Conservation (phyloP, 2,113 vertebrate species). For the Chaenocephalus aceratus region DNA sequence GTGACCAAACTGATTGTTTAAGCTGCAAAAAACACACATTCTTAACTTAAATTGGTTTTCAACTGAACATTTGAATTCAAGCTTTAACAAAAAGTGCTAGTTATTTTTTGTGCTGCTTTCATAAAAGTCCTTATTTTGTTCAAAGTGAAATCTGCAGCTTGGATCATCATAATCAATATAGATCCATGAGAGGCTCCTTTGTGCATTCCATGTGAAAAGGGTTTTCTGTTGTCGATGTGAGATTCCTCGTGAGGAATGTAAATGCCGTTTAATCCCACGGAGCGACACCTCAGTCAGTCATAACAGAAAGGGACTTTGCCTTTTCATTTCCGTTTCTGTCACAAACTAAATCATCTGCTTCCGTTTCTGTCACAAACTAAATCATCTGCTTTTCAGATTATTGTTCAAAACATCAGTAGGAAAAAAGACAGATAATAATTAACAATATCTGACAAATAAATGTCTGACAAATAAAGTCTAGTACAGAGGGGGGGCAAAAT, state of each 20-base stretch:
- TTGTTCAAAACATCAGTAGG: background rate
- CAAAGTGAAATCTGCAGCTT: constrained; percentile 7
- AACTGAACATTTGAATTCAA: no score
- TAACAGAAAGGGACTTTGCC: background rate
- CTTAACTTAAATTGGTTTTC: no score
- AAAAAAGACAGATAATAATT: constrained; percentile 17
- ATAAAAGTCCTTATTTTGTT: background rate
- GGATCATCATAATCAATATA: background rate
- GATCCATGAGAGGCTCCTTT: background rate
- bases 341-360: background rate
- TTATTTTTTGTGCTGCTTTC: background rate
- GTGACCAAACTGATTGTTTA: background rate
- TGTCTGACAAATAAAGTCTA: background rate
- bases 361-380: constrained; percentile 8
- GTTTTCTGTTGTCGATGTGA: background rate
- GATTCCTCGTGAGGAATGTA: constrained; percentile 11
- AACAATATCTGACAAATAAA: constrained; percentile 14
- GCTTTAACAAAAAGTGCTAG: background rate
- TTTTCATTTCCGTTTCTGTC: constrained; percentile 23
- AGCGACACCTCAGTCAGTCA: constrained; percentile 6
- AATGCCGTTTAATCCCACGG: constrained; percentile 21
- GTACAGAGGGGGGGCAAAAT: constrained; percentile 4
- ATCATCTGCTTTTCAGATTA: background rate
- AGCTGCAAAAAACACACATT: background rate
- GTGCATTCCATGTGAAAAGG: background rate